These are phyloP conservation scores for Reticulitermes lucifugus DNA, from an alignment of 2,888 invertebrate genomes.

Conservation along the genomic window DNA sequence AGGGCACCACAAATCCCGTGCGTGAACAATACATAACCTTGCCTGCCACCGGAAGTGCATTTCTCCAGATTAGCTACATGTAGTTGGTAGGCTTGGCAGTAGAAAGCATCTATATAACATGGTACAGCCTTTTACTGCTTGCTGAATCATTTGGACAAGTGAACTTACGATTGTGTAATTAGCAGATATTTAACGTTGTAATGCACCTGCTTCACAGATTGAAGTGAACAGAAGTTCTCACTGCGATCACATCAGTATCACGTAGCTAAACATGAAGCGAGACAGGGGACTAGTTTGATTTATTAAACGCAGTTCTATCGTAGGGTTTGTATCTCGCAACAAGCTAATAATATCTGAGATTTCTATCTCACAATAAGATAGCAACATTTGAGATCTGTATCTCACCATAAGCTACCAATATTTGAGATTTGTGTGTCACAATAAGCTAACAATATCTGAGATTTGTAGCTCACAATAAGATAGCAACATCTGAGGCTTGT, in stretches of 20 bases:
- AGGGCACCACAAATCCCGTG: neutral
- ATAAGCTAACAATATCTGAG: too few relatives aligned
- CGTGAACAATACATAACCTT: conserved; percentile 17
- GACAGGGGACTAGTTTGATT: neutral
- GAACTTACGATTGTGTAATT: neutral
- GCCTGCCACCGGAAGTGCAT: conserved; percentile 9
- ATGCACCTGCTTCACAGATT: neutral
- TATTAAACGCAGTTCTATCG: too few relatives aligned
- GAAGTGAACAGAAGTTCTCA: neutral
- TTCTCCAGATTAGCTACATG: conserved; percentile 8
- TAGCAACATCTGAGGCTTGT: too few relatives aligned
- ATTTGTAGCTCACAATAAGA: too few relatives aligned
- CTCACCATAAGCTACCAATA: too few relatives aligned
- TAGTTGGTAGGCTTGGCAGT: neutral
- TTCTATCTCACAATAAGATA: too few relatives aligned
- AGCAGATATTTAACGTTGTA: neutral
- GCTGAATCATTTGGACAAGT: neutral
- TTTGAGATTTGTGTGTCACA: too few relatives aligned
- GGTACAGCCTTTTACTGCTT: neutral
- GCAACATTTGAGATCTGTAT: too few relatives aligned
- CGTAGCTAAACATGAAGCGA: neutral
- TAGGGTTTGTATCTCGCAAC: too few relatives aligned
- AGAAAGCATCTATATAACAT: too few relatives aligned
- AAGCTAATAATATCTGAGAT: too few relatives aligned
- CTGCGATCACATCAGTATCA: neutral